Base-by-base conservation (phyloP, 2,113 vertebrate genomes). In the Galbula dea region DNA sequence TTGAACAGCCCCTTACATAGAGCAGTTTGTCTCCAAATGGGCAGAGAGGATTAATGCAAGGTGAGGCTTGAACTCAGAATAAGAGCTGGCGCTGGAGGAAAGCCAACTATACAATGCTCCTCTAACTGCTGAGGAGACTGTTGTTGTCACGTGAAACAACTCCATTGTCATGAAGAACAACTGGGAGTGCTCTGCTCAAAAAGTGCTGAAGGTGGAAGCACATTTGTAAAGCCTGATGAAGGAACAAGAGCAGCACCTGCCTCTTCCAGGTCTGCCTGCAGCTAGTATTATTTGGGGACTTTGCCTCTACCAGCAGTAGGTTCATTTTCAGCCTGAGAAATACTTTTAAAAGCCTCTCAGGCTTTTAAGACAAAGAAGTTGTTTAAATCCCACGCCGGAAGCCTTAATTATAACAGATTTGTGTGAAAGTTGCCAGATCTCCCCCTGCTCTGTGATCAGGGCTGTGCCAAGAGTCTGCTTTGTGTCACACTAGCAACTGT, bases 341-440 rank as follows among this genome's bases (percentile, higher is more conserved):
- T 61, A 73, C 48, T 81, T 71, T 54, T 8, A 5, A 82, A 86
- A 88, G 48, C 30, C 51, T 89, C 36, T 61, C 39, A 74, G 48
- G 20, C 87, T 94, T 86, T 86, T 63, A 91, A 83, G 52, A 91
- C 43, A 81, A 90, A 95, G 43, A 84, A 87, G 49, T 15, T n/a
- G 36, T 78, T 87, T 85, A 95, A 94, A 89, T 75, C 71, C 55
- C 75, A 78, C 68, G 79, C 91, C 43, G 20, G 92, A 96, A 96
- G 78, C 83, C 61, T 95, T 95, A 96, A 96, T 96, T 96, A 74
- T 78, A 94, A 94, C 4, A 23, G 91, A 93, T 91, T 91, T 93
- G 49, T 89, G 81, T 89, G 95, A 96, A 97, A 93, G 66, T 90
- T 95, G 89, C 95, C 96, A 97, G 95, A 94, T 73, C 81, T 94